Evolutionary conservation across 2,797 vertebrate species (phyloP).

Genomic region (Aulostomus chinensis): DNA sequence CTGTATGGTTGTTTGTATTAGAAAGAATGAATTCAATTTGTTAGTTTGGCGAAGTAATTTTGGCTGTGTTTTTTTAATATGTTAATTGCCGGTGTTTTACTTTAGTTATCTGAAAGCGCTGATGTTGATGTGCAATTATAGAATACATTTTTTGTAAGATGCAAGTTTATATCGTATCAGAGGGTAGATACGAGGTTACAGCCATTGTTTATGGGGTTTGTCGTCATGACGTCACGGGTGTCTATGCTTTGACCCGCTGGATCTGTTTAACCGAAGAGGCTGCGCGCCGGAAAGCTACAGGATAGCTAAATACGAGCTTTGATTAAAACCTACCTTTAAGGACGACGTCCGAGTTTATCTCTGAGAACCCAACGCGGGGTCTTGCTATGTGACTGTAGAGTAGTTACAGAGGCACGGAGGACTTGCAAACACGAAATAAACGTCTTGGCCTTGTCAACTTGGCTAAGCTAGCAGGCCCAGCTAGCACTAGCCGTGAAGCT

Average conservation of each 20-base stretch:
- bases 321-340: constrained; percentile 15
- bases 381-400: background rate
- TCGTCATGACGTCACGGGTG: constrained; percentile 62
- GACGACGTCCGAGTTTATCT: background rate
- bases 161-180: no score
- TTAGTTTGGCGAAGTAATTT: no score
- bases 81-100: no score
- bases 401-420: background rate
- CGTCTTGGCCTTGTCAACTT: constrained; percentile 42
- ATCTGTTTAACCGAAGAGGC: constrained; percentile 45
- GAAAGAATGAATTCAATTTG: no score
- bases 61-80: no score
- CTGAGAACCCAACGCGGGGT: background rate
- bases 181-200: no score
- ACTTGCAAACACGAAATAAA: background rate
- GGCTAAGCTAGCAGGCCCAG: constrained; percentile 56
- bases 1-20: no score
- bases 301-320: constrained; percentile 20
- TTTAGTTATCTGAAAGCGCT: no score
- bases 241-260: constrained; percentile 44
- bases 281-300: constrained; percentile 65
- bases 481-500: constrained; percentile 49
- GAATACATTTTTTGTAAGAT: no score
- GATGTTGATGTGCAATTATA: no score
- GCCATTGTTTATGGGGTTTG: background rate